Conservation (phyloP, 2,888 invertebrate genomes). For the Drosophila mimetica region DNA sequence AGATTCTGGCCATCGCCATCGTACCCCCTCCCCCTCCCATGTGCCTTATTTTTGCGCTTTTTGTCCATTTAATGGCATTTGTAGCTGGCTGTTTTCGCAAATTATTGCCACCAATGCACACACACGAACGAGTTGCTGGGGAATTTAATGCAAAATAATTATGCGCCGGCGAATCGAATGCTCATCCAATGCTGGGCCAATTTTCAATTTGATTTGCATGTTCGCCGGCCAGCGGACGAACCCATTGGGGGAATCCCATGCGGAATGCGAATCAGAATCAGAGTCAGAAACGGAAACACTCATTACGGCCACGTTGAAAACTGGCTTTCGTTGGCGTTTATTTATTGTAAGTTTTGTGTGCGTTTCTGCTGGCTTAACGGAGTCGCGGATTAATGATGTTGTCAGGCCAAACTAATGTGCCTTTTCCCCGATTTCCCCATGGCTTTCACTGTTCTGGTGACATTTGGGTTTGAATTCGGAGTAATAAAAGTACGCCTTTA, state of each 20-base stretch:
- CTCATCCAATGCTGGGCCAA: slow-evolving; percentile 27
- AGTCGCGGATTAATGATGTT: slow-evolving; percentile 35
- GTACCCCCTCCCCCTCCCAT: background rate
- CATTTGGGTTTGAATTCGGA: too few species aligned
- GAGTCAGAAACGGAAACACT: slow-evolving; percentile 10
- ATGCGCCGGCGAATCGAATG: slow-evolving; percentile 16
- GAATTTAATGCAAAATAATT: slow-evolving; percentile 57
- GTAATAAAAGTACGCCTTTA: too few species aligned
- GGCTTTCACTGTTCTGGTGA: too few species aligned
- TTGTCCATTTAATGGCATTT: slow-evolving; percentile 45
- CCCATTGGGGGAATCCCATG: slow-evolving; percentile 9
- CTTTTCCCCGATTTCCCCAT: background rate
- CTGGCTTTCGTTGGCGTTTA: slow-evolving; percentile 30
- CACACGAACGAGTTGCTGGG: slow-evolving; percentile 21
- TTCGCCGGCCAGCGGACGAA: slow-evolving; percentile 5
- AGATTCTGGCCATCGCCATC: slow-evolving; percentile 28
- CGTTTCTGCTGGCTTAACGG: slow-evolving; percentile 13
- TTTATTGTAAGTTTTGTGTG: slow-evolving; percentile 34
- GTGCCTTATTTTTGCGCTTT: slow-evolving; percentile 20
- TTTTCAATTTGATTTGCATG: slow-evolving; percentile 50
- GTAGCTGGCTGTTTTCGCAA: slow-evolving; percentile 26
- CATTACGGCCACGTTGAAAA: slow-evolving; percentile 25
- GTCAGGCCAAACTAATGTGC: slow-evolving; percentile 29
- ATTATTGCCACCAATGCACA: slow-evolving; percentile 35
- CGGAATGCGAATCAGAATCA: background rate